Conservation (phyloP, 2,113 vertebrate species). For the Motacilla alba region DNA sequence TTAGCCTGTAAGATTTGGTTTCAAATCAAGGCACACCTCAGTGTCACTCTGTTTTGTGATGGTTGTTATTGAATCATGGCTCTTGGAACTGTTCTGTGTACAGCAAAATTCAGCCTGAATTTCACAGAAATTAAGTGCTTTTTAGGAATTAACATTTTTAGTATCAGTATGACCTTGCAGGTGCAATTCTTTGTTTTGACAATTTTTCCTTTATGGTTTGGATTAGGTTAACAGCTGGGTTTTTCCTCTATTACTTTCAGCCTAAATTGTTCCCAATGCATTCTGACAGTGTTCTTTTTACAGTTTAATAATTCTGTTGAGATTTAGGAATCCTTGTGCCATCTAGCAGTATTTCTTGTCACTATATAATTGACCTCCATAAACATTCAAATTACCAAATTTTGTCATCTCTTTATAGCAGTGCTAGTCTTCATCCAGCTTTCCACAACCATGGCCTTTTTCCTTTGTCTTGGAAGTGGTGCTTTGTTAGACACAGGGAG, state of each 20-base stretch:
- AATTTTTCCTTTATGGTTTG: background rate
- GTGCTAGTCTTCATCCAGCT: background rate
- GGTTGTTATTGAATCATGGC: background rate
- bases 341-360: background rate
- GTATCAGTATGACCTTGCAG: background rate
- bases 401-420: background rate
- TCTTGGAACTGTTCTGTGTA: background rate
- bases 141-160: background rate
- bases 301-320: background rate
- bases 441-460: background rate
- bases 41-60: background rate
- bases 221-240: background rate
- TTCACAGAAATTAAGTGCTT: background rate
- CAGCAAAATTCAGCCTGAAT: background rate
- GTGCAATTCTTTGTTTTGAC: background rate
- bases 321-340: background rate
- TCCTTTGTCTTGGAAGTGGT: background rate
- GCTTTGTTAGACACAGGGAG: background rate
- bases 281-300: background rate
- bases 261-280: background rate
- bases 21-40: background rate
- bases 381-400: background rate
- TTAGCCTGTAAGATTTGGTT: background rate
- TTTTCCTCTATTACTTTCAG: background rate
- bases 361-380: background rate